Evolutionary conservation across 1,140 invertebrate species (phyloP).

Genomic region (Saccostrea cuccullata): DNA sequence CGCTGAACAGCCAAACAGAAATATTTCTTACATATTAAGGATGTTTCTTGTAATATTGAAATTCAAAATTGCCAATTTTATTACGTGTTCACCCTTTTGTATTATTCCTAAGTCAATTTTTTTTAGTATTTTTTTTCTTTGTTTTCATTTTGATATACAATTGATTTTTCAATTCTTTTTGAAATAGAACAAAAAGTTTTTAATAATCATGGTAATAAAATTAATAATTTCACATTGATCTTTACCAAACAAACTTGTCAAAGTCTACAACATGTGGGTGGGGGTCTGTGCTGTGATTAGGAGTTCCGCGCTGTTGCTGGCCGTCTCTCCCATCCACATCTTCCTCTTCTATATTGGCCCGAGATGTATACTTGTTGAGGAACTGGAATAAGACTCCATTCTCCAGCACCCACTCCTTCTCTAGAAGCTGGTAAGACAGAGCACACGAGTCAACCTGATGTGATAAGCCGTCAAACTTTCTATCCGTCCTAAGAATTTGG

Average conservation of each 20-base stretch:
- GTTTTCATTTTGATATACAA: no score
- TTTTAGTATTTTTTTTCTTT: no score
- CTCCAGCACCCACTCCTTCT: neutral
- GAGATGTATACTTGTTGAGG: neutral
- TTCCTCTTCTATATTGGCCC: neutral
- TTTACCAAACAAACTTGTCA: conserved; percentile 18
- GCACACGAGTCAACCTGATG: neutral
- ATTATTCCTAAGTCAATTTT: no score
- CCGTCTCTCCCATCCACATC: neutral
- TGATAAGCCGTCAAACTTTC: neutral
- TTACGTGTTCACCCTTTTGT: no score
- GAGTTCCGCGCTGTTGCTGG: neutral
- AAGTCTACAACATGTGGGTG: neutral
- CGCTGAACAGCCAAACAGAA: neutral
- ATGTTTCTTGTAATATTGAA: no score
- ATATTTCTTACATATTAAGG: neutral
- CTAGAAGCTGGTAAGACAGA: conserved; percentile 26
- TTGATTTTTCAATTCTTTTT: no score
- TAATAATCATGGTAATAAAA: no score
- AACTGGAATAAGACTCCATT: neutral
- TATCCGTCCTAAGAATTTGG: conserved; percentile 54
- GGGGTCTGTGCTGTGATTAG: neutral
- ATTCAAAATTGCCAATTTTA: no score
- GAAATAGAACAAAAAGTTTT: no score
- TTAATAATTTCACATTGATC: neutral